These are phyloP conservation scores for Drosophila sp. DNA, from an alignment of 1,140 invertebrate genomes.

Conservation along the genomic window DNA sequence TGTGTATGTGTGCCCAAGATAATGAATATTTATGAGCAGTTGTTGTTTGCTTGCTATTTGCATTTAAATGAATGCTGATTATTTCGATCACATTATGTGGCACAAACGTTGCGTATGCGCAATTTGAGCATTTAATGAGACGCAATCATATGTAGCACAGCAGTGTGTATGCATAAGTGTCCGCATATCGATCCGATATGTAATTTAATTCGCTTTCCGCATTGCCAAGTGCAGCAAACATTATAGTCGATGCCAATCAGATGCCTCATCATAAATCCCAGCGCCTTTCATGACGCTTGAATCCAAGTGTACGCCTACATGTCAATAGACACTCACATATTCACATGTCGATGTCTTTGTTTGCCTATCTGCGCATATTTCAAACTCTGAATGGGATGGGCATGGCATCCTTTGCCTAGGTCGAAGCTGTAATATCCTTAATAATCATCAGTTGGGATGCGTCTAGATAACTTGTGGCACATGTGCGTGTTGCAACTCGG, in stretches of 20 bases:
- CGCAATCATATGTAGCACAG: background rate
- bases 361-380: conserved; percentile 1
- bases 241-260: background rate
- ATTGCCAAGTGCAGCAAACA: background rate
- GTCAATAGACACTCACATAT: background rate
- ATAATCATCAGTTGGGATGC: conserved; percentile 7
- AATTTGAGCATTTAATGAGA: conserved; percentile 26
- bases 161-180: background rate
- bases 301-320: background rate
- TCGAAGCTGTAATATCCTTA: conserved; percentile 4
- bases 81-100: conserved; percentile 25
- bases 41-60: conserved; percentile 40
- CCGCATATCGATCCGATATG: conserved; percentile 13
- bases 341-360: background rate
- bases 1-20: conserved; percentile 35
- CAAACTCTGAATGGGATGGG: too few species aligned
- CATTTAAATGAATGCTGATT: conserved; percentile 29
- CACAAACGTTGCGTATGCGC: conserved; percentile 31
- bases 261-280: conserved; percentile 2
- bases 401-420: background rate
- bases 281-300: background rate
- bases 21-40: conserved; percentile 49
- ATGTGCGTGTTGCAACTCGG: conserved; percentile 20
- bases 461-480: background rate
- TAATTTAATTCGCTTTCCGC: conserved; percentile 15